A percentile compares a stretch with the other conserved stretches of the same genome.
phyloP scores from a whole-genome alignment of 2,797 vertebrate species.

The Sebastes umbrosus region DNA sequence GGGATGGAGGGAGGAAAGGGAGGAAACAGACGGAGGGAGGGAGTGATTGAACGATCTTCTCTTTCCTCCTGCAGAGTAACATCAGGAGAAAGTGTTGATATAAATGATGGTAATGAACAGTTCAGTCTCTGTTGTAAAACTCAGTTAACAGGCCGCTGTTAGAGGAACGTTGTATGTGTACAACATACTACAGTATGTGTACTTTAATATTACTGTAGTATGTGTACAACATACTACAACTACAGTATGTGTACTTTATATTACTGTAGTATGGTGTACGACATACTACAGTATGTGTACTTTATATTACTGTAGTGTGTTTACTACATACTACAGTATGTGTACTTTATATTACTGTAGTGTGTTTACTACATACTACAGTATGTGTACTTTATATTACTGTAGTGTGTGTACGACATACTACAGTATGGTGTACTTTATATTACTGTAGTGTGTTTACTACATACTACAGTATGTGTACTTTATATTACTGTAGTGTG shows the following conservation, averaged over 20 bases:
- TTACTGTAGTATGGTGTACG: rapidly evolving
- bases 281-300: neutral
- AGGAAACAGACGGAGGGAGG: neutral
- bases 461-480: no score
- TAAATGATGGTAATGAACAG: slow-evolving; percentile 53
- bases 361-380: no score
- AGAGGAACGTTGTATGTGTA: neutral
- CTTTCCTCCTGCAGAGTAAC: slow-evolving; percentile 48
- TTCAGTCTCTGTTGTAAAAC: neutral
- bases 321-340: no score
- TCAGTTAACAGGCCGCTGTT: neutral
- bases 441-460: no score
- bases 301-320: neutral
- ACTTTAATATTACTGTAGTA: neutral
- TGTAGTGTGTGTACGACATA: no score
- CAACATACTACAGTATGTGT: neutral
- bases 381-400: no score
- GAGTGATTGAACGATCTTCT: slow-evolving; percentile 41
- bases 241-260: no score
- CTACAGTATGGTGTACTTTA: no score
- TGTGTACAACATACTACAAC: no score
- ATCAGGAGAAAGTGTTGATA: slow-evolving; percentile 50
- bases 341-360: no score
- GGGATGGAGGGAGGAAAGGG: slow-evolving; percentile 34
- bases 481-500: no score